A percentile compares a stretch with the other conserved stretches of the same genome.
phyloP scores from a whole-genome alignment of 2,797 vertebrate species.

The Pseudomugil gertrudae region DNA sequence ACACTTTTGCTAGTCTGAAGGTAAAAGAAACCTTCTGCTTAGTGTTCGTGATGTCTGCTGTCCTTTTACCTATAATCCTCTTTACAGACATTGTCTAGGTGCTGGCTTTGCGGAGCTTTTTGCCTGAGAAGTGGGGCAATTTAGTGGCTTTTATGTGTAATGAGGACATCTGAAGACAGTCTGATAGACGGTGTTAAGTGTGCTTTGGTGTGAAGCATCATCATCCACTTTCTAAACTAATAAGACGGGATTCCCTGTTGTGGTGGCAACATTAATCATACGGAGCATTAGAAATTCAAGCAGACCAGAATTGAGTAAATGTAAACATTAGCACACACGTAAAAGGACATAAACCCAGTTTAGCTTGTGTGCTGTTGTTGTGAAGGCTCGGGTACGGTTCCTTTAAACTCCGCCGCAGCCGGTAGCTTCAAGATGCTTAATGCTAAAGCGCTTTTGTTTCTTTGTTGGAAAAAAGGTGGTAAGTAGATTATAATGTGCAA shows the following conservation, averaged over 20 bases:
- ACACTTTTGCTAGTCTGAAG: slow-evolving; percentile 37
- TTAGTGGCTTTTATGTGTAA: slow-evolving; percentile 50
- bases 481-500: slow-evolving; percentile 52
- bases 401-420: slow-evolving; percentile 38
- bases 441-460: slow-evolving; percentile 48
- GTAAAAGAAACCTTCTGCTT: slow-evolving; percentile 54
- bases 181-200: slow-evolving; percentile 20
- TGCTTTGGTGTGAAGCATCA: slow-evolving; percentile 6
- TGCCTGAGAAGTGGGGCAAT: slow-evolving; percentile 47
- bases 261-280: slow-evolving; percentile 34
- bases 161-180: slow-evolving; percentile 35
- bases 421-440: slow-evolving; percentile 35
- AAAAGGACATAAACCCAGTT: slow-evolving; percentile 42
- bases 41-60: slow-evolving; percentile 59
- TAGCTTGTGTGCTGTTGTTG: slow-evolving; percentile 37
- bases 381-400: neutral
- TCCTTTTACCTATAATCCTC: slow-evolving; percentile 60
- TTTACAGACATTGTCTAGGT: slow-evolving; percentile 39
- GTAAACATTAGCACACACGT: slow-evolving; percentile 20
- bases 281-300: slow-evolving; percentile 5
- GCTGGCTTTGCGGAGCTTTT: slow-evolving; percentile 35
- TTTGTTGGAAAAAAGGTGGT: slow-evolving; percentile 42
- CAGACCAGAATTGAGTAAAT: slow-evolving; percentile 17
- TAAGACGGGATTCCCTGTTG: slow-evolving; percentile 1
- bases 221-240: slow-evolving; percentile 12